Evolutionary conservation across 2,797 vertebrate species (phyloP), one percentile per base, ranked within the genome.

Genomic region (Ctenosaura bakeri): DNA sequence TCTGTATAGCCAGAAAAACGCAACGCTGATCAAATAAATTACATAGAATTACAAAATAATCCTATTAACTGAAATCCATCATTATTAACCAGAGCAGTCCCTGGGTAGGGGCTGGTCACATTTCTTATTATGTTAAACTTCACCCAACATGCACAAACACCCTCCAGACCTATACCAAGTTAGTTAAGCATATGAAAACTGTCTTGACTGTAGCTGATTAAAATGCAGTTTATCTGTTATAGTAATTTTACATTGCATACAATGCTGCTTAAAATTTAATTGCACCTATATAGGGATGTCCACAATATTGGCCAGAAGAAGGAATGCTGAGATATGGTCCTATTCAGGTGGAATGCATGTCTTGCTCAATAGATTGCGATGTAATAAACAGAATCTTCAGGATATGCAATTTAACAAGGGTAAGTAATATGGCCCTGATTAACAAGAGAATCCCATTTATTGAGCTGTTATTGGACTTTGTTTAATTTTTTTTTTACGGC

Each of bases 251-350:
- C 62, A 89, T 38, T n/a, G 35, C 62, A 59, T 7, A 24, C 22
- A 38, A 29, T 90, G 59, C n/a, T 38, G 85, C 32, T 85, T 56
- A 35, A 29, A 16, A 6, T 92, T 89, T 89, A 92, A 89, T 74
- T 62, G 9, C 62, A 2, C 2, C 35, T 13, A 1, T 1, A 0
- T 91, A 99, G 99, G 99, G 99, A 56, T 99, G 99, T 95, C 99
- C 99, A 32, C 99, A 99, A 86, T 99, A 99, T 96, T 99, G 99
- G 99, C 99, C 99, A 0, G 99, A 99, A 93, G 99, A 99, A 94
- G 99, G 99, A 32, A 98, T 98, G 96, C 94, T 99, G 79, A 97
- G 99, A 32, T 99, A 99, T 0, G 99, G 99, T 4, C 99, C 99
- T 0, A 98, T 99, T 91, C 99, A 99, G 95, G 99, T 99, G 94